Base-by-base conservation (phyloP, 2,888 invertebrate genomes). In the Trissonchulus sp. region DNA sequence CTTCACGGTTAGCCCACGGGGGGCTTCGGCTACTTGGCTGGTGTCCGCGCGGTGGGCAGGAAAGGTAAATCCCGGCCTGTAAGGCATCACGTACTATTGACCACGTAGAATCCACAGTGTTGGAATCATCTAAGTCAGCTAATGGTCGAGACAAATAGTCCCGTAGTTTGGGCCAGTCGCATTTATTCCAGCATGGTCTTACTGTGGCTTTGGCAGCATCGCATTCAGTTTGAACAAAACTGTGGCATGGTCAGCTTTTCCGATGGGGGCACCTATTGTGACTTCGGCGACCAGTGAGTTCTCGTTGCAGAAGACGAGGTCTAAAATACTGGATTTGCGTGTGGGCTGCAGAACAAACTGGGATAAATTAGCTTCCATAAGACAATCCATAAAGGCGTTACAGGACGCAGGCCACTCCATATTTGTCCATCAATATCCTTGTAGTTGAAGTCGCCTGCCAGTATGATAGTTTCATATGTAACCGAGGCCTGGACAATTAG, bases 361-460 rank as follows among this genome's bases (percentile, higher is more conserved):
- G 18, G 18, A n/a, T 60, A 60, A 60, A 60, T 60, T 60, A n/a
- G 60, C 18, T 18, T 60, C n/a, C n/a, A 60, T 18, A 18, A 60
- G n/a, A 60, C 60, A 60, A 18, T 60, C 18, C 60, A 60, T 60
- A 60, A 60, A 60, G 18, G 60, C 18, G n/a, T 60, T n/a, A 60
- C 60, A 60, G 18, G 60, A 60, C 18, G 18, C 18, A 18, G 60
- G 60, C 18, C 60, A 60, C 18, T 18, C 18, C 60, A 60, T 60
- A 60, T 18, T 60, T 18, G 18, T 60, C 60, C 60, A 60, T 60
- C n/a, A n/a, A 60, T 60, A 18, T 60, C 60, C n/a, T 18, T 18
- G n/a, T 60, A 60, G 60, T 60, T 60, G 60, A 60, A 60, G n/a
- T 60, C 60, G n/a, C 60, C 60, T 60, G 60, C 60, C n/a, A 60